Base-by-base conservation (phyloP, 1,140 invertebrate species). In the Caligus rogercresseyi region DNA sequence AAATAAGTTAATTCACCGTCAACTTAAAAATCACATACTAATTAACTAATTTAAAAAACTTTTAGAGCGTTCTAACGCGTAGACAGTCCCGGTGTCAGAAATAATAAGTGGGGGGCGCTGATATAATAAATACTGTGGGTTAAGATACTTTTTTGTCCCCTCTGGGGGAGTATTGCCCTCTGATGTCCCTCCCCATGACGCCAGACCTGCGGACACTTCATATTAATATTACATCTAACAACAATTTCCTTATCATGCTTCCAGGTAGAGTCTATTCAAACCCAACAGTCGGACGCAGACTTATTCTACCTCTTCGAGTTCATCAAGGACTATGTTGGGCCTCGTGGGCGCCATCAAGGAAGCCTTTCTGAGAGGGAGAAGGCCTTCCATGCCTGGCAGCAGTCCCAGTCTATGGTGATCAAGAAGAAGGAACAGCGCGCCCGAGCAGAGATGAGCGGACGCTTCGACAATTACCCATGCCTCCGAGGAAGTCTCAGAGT, bases 321-420 rank as follows among this genome's bases (percentile, higher is more conserved):
- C 65, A 75, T 98, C 25, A 91, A 93, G 69, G 95, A 99, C 74
- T 98, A 98, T 71, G 82, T 98, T 20, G 83, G 86, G 3, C 77
- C 98, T 1, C 85, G 96, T 69, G 86, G 84, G 1, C 83, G 91
- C 63, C 89, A 97, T 25, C 93, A 95, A 75, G 91, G 94, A 71
- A 89, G 93, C n/a, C 95, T 98, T 69, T 89, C 95, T 71, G 93
- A 98, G 74, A 79, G 95, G 68, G 91, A 97, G 0, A 98, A 98
- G 77, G 83, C 88, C 0, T 98, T 94, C 74, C 93, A 98, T 75
- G 88, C 86, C 68, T 98, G 94, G 89, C 92, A 98, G 72, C 89
- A 93, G 71, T 87, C 93, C 52, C 90, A 96, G 75, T 83, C 89
- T 74, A 92, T 86, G 74, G 72, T 99, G 23, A 89, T 84, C 15